phyloP scores from a whole-genome alignment of 2,888 invertebrate genomes.

The Eucriotettix oculatus region DNA sequence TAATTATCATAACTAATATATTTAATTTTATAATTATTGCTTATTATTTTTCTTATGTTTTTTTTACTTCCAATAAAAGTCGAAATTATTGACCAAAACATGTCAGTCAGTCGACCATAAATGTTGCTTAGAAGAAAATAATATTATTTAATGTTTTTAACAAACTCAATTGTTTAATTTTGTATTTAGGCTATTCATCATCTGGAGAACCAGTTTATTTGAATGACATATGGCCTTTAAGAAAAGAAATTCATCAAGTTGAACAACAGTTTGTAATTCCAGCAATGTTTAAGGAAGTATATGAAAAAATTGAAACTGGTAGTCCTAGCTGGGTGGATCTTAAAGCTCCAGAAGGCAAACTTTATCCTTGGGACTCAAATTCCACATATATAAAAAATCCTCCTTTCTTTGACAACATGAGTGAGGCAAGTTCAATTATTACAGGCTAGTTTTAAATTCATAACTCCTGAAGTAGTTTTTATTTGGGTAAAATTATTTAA shows the following conservation, averaged over 20 bases:
- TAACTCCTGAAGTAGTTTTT: too few species aligned
- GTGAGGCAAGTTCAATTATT: conserved; percentile 30
- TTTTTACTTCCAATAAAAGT: too few species aligned
- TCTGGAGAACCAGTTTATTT: conserved; percentile 70
- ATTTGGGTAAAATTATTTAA: too few species aligned
- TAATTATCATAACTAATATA: too few species aligned
- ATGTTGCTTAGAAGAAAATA: too few species aligned
- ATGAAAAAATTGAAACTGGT: conserved; percentile 68
- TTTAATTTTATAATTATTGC: too few species aligned
- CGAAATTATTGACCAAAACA: too few species aligned
- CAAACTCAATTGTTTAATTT: background rate
- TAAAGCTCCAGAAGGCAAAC: conserved; percentile 56
- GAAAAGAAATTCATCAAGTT: conserved; percentile 74
- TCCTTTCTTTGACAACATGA: conserved; percentile 85
- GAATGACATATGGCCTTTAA: conserved; percentile 88
- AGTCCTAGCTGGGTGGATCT: conserved; percentile 73
- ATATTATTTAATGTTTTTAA: background rate
- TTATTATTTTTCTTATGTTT: too few species aligned
- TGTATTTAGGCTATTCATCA: conserved; percentile 32
- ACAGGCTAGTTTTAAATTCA: too few species aligned
- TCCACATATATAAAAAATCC: conserved; percentile 95
- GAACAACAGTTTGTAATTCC: conserved; percentile 85
- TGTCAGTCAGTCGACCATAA: too few species aligned
- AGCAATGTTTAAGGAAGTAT: conserved; percentile 91
- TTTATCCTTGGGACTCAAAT: conserved; percentile 79